phyloP scores from a whole-genome alignment of 2,797 vertebrate species.

The Chrysolophus pictus region DNA sequence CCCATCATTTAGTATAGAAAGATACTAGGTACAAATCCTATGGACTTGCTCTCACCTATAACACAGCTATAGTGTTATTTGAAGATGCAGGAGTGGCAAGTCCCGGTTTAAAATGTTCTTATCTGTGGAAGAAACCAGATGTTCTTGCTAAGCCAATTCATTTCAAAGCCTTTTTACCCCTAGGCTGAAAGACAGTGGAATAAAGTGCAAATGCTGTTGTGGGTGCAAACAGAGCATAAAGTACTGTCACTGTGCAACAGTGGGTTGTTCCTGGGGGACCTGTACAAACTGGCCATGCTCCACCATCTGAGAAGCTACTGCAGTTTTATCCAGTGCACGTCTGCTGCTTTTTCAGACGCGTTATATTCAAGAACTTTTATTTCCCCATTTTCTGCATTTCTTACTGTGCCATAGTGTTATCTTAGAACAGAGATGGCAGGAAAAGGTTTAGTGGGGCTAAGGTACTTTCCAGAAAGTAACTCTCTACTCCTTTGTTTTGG shows the following conservation, averaged over 20 bases:
- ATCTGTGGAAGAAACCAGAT: not conserved
- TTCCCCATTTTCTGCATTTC: not conserved
- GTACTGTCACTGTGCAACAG: rapidly evolving
- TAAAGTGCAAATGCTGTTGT: not conserved
- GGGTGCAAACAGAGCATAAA: not conserved
- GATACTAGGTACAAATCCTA: not conserved
- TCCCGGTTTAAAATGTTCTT: not conserved
- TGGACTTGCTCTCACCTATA: not conserved
- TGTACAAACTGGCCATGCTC: not conserved
- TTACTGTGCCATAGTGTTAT: not conserved
- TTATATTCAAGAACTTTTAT: not conserved
- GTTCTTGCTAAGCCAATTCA: not conserved
- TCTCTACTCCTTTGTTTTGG: not conserved
- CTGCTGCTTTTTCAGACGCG: not conserved
- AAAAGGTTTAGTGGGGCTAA: not conserved
- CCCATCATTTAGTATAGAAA: not conserved
- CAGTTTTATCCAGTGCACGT: not conserved
- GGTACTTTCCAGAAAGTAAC: not conserved
- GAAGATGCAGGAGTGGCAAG: not conserved
- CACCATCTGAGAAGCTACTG: not conserved
- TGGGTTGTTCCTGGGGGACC: not conserved
- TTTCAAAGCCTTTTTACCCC: not conserved
- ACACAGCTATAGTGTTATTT: not conserved
- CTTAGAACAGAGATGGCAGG: not conserved
- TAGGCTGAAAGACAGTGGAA: not conserved